phyloP scores from a whole-genome alignment of 2,113 vertebrate species.

The Neodontobutis hainanensis region DNA sequence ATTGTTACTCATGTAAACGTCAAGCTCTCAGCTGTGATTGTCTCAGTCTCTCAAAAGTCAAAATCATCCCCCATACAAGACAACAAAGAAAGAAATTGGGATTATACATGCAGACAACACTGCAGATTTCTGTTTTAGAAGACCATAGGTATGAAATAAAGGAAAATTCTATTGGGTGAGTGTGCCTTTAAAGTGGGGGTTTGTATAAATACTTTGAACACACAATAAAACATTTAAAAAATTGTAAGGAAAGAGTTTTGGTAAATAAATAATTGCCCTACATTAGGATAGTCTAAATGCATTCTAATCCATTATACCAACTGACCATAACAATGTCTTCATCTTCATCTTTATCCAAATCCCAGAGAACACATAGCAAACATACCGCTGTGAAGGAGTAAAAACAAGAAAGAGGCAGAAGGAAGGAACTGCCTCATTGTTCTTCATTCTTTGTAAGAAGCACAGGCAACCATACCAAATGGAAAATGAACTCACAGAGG shows the following conservation, averaged over 20 bases:
- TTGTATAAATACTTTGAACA: neutral
- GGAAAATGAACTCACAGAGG: neutral
- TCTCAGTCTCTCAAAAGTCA: too few relatives aligned
- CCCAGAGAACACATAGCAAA: neutral
- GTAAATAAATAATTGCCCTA: slow-evolving; percentile 32
- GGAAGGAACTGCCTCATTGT: slow-evolving; percentile 30
- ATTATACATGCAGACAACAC: too few relatives aligned
- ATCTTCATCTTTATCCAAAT: too few relatives aligned
- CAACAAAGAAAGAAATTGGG: too few relatives aligned
- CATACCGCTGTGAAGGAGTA: neutral
- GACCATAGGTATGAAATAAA: too few relatives aligned
- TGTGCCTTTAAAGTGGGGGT: too few relatives aligned
- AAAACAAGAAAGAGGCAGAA: slow-evolving; percentile 19
- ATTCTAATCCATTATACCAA: neutral
- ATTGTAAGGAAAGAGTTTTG: slow-evolving; percentile 7
- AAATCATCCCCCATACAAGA: too few relatives aligned
- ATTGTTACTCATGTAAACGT: too few relatives aligned
- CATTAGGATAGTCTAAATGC: slow-evolving; percentile 1
- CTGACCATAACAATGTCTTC: neutral
- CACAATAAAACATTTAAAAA: neutral
- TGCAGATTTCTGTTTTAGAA: too few relatives aligned
- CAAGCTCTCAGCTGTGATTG: too few relatives aligned
- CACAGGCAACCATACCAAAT: slow-evolving; percentile 13
- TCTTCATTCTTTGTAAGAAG: slow-evolving; percentile 17
- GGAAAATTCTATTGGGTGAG: too few relatives aligned